A percentile compares a stretch with the other conserved stretches of the same genome.
Conservation (phyloP, 2,113 vertebrate genomes). For the Amblyornis subalaris region DNA sequence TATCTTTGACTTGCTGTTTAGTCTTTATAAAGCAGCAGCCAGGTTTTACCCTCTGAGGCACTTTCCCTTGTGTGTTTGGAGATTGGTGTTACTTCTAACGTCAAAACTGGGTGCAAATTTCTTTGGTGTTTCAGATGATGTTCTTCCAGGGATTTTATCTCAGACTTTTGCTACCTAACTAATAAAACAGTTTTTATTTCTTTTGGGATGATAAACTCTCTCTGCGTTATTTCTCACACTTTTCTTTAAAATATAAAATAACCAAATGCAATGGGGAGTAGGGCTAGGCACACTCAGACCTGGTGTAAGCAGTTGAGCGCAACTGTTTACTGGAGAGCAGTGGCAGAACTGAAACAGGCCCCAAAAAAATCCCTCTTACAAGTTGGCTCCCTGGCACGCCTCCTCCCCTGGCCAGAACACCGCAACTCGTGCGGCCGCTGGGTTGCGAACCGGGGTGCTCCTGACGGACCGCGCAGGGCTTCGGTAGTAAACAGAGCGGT, state of each 20-base stretch:
- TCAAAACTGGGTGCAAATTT: not conserved
- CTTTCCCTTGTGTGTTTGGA: not conserved
- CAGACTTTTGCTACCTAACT: not conserved
- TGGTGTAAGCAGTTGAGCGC: not conserved
- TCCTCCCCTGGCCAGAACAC: not conserved
- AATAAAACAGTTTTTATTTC: not conserved
- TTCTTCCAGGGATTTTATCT: not conserved
- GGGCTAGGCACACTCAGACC: not conserved
- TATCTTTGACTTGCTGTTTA: not conserved
- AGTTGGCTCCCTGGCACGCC: not conserved
- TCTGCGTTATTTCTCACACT: not conserved
- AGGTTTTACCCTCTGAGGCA: not conserved
- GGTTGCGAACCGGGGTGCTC: not conserved
- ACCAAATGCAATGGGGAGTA: not conserved
- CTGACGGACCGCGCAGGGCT: not conserved
- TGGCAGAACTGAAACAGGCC: not conserved
- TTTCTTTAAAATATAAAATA: not conserved
- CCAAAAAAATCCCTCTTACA: not conserved
- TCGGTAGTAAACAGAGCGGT: not conserved
- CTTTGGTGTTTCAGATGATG: not conserved
- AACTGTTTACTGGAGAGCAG: not conserved
- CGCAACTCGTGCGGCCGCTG: not conserved
- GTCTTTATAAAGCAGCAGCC: not conserved
- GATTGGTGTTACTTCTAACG: not conserved
- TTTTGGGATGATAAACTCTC: not conserved